Conservation (phyloP, 2,888 invertebrate genomes). For the Parelbella ahira region DNA sequence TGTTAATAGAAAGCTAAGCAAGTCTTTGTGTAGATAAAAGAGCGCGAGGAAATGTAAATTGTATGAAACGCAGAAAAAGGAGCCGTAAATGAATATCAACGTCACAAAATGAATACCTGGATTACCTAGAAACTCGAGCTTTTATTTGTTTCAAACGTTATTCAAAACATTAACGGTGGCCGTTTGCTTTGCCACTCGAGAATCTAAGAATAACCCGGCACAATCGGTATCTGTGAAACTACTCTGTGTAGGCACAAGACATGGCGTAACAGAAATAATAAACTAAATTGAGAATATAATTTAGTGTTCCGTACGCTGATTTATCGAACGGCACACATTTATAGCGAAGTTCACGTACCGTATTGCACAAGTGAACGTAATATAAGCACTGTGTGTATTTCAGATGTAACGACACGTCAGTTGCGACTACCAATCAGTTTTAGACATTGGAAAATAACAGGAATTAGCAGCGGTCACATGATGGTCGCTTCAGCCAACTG, state of each 20-base stretch:
- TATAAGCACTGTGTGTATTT: slow-evolving; percentile 35
- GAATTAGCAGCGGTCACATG: slow-evolving; percentile 60
- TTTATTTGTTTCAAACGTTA: slow-evolving; percentile 12
- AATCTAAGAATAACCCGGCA: slow-evolving; percentile 19
- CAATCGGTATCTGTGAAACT: slow-evolving; percentile 13
- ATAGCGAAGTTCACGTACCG: slow-evolving; percentile 42
- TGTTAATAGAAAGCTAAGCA: slow-evolving; percentile 11
- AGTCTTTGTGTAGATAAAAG: slow-evolving; percentile 9
- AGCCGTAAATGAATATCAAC: slow-evolving; percentile 14
- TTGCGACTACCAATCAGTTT: slow-evolving; percentile 40
- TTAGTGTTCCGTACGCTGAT: slow-evolving; percentile 14
- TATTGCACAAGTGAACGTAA: slow-evolving; percentile 39
- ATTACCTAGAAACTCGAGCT: slow-evolving; percentile 15
- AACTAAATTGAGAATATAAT: slow-evolving; percentile 18
- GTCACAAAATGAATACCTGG: slow-evolving; percentile 17
- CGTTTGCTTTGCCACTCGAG: slow-evolving; percentile 20
- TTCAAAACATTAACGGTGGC: slow-evolving; percentile 15
- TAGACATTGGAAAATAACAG: slow-evolving; percentile 53
- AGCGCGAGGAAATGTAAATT: slow-evolving; percentile 13
- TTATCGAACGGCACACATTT: slow-evolving; percentile 18
- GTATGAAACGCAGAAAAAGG: slow-evolving; percentile 11
- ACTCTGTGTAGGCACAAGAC: slow-evolving; percentile 12
- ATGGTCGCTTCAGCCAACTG: slow-evolving; percentile 46
- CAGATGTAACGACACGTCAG: slow-evolving; percentile 13
- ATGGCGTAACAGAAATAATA: slow-evolving; percentile 16